Evolutionary conservation across 2,888 invertebrate species (phyloP), one percentile per base, ranked within the genome.

Genomic region (Pristionchus fissidentatus): DNA sequence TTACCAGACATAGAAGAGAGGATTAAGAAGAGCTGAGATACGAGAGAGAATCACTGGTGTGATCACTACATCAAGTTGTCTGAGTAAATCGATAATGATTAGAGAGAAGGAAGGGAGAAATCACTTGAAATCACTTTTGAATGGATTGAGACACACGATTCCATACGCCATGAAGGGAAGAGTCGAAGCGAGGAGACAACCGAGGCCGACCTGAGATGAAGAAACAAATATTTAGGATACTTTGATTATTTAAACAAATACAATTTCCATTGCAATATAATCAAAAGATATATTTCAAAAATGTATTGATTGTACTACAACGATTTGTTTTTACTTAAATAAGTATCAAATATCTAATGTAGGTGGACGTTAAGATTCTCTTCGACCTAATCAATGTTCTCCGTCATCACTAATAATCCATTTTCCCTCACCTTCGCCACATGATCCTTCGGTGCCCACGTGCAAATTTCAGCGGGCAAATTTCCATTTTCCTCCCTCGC

Each of bases 81-180:
- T 81, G 62, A 32, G 22, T 29, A 15, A 22, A 26, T 8, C 32
- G 75, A 75, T 4, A 41, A 13, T 3, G n/a, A 86, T 84, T 1
- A 87, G 88, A 32, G 84, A 83, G 38, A 87, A 84, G 81, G 19
- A 29, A 29, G 78, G 84, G 85, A 15, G 84, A 82, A 8, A 87
- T 35, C 83, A 78, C 43, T 79, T 62, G 60, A 87, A 87, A 73
- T 88, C 87, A 29, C 88, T 87, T 52, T 86, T 86, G 87, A 88
- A 87, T 52, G 89, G 89, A 55, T 89, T 88, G 55, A 89, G 85
- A 57, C 87, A 88, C 70, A 88, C 88, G 73, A 89, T 75, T 10
- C 88, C 86, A 70, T 89, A 89, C 73, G 86, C 86, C 83, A 89
- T 85, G 83, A 86, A 88, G 22, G 89, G 89, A 5, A 89, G 84